A percentile compares a stretch with the other conserved stretches of the same genome.
Conservation (phyloP, 1,140 invertebrate genomes). For the Agrilus planipennis region DNA sequence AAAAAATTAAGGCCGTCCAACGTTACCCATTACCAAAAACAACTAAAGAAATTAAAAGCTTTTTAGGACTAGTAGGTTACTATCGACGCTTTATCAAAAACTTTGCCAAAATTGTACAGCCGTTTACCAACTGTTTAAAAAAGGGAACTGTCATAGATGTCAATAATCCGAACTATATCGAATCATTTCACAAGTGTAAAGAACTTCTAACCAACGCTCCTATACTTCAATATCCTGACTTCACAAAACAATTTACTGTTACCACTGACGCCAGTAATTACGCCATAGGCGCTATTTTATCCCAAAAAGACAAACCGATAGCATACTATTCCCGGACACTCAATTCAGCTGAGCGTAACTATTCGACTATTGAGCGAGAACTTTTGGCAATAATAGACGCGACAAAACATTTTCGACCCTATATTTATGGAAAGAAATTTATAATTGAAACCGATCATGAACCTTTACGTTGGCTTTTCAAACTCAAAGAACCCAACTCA, state of each 20-base stretch:
- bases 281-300: too few species aligned
- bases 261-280: background rate
- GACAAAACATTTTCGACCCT: conserved; percentile 31
- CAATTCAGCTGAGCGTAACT: conserved; percentile 32
- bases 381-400: conserved; percentile 33
- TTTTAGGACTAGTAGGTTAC: too few species aligned
- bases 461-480: conserved; percentile 34
- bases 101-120: too few species aligned
- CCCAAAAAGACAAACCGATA: background rate
- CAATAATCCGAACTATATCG: background rate
- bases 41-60: too few species aligned
- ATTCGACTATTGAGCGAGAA: conserved; percentile 34
- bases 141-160: conserved; percentile 6
- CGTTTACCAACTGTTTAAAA: conserved; percentile 20
- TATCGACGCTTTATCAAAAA: too few species aligned
- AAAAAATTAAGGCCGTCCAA: too few species aligned
- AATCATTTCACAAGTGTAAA: conserved; percentile 14
- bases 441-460: conserved; percentile 36
- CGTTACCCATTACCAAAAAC: too few species aligned
- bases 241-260: background rate
- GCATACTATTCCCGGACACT: background rate
- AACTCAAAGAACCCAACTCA: conserved; percentile 30
- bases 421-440: conserved; percentile 32
- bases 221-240: conserved; percentile 1
- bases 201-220: conserved; percentile 10